A percentile compares a stretch with the other conserved stretches of the same genome.
Conservation (phyloP, 2,797 vertebrate genomes). For the Balearica regulorum region DNA sequence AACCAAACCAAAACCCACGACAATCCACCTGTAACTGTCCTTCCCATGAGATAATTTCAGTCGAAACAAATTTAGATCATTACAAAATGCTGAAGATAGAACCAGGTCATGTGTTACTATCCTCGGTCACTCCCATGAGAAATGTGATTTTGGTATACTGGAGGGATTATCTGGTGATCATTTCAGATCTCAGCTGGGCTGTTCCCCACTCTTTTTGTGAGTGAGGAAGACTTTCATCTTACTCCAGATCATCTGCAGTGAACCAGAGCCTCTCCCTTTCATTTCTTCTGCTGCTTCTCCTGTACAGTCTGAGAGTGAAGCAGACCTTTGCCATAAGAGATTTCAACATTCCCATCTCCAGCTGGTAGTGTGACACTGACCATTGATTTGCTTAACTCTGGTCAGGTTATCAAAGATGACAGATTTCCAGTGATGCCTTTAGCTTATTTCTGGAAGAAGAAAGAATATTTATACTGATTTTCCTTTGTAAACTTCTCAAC, state of each 20-base stretch:
- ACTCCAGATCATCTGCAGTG: neutral
- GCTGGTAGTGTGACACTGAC: neutral
- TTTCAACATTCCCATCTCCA: neutral
- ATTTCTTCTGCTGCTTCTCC: neutral
- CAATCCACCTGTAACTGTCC: neutral
- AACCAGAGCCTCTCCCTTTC: neutral
- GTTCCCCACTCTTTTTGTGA: neutral
- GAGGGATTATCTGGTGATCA: fast-evolving
- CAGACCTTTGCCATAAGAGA: neutral
- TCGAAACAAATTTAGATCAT: neutral
- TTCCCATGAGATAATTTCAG: neutral
- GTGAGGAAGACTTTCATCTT: neutral
- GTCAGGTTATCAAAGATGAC: neutral
- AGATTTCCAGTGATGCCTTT: neutral
- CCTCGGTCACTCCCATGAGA: neutral
- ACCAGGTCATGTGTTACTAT: neutral
- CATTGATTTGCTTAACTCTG: neutral
- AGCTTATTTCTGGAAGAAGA: neutral
- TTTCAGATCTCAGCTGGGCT: neutral
- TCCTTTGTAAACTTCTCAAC: neutral
- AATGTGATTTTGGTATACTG: neutral
- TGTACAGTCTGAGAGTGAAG: neutral
- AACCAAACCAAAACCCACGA: too few species aligned
- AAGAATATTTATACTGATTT: neutral
- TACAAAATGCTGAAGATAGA: neutral